Conservation (phyloP, 2,888 invertebrate genomes). For the Melinaea menophilus region DNA sequence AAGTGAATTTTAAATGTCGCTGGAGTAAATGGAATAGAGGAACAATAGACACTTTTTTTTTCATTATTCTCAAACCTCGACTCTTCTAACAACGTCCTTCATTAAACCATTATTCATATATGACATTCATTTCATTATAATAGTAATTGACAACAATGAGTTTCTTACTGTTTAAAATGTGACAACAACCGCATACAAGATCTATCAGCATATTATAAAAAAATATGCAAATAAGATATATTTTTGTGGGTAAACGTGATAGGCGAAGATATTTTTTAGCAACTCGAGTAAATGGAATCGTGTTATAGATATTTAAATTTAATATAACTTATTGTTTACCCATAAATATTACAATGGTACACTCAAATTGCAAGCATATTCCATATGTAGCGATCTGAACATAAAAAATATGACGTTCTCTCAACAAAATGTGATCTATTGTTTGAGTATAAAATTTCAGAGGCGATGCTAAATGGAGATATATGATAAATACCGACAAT, state of each 20-base stretch:
- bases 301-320: constrained; percentile 10
- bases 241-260: not conserved
- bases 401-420: constrained; percentile 24
- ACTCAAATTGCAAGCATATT: constrained; percentile 1
- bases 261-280: constrained; percentile 25
- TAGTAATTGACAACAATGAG: not conserved
- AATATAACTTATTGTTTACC: constrained; percentile 18
- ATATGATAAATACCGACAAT: not conserved
- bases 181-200: no score
- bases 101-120: not conserved
- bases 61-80: not conserved
- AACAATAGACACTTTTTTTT: not conserved
- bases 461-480: constrained; percentile 3
- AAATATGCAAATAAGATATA: not conserved
- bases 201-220: no score
- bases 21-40: not conserved
- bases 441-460: constrained; percentile 31
- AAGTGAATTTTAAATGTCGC: no score
- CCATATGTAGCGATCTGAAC: not conserved
- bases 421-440: constrained; percentile 26
- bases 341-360: constrained; percentile 19
- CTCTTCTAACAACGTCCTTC: not conserved
- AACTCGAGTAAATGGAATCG: constrained; percentile 32
- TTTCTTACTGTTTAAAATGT: no score
- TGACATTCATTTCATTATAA: not conserved